phyloP scores from a whole-genome alignment of 2,888 invertebrate species.

The Gymnoscelis rufifasciata region DNA sequence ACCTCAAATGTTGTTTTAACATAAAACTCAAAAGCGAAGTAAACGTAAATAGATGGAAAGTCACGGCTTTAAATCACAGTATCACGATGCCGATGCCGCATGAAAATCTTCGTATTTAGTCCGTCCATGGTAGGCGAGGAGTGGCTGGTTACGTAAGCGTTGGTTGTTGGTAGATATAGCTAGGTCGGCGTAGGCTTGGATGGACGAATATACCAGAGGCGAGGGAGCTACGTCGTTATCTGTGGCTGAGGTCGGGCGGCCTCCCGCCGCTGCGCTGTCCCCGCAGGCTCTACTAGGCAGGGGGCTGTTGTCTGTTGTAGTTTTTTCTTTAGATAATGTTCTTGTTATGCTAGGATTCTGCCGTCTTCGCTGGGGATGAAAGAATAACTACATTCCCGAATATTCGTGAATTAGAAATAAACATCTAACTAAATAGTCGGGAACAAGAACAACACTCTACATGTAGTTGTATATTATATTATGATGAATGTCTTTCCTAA shows the following conservation, averaged over 20 bases:
- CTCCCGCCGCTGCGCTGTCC: slow-evolving; percentile 53
- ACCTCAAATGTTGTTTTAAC: too few relatives aligned
- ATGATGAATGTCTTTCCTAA: too few relatives aligned
- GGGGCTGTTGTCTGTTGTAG: slow-evolving; percentile 47
- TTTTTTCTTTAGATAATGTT: slow-evolving; percentile 36
- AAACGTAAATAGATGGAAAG: background rate
- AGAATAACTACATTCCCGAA: slow-evolving; percentile 6
- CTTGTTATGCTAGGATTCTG: slow-evolving; percentile 16
- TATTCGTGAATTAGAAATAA: too few relatives aligned
- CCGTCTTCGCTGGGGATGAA: slow-evolving; percentile 24
- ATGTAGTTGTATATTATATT: too few relatives aligned
- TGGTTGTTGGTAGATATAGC: slow-evolving; percentile 17
- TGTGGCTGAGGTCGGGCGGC: slow-evolving; percentile 45
- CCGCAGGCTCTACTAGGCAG: slow-evolving; percentile 51
- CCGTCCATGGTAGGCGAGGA: slow-evolving; percentile 11
- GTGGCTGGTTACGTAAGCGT: slow-evolving; percentile 26
- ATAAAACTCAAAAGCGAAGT: too few relatives aligned
- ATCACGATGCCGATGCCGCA: slow-evolving; percentile 21
- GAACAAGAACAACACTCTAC: too few relatives aligned
- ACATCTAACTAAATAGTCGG: too few relatives aligned
- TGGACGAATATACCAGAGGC: slow-evolving; percentile 37
- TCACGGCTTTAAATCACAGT: slow-evolving; percentile 12
- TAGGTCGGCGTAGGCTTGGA: slow-evolving; percentile 33
- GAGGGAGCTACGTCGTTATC: slow-evolving; percentile 8
- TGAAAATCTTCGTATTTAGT: slow-evolving; percentile 23